Evolutionary conservation across 2,113 vertebrate species (phyloP).

Genomic region (Eudorcas thomsonii): DNA sequence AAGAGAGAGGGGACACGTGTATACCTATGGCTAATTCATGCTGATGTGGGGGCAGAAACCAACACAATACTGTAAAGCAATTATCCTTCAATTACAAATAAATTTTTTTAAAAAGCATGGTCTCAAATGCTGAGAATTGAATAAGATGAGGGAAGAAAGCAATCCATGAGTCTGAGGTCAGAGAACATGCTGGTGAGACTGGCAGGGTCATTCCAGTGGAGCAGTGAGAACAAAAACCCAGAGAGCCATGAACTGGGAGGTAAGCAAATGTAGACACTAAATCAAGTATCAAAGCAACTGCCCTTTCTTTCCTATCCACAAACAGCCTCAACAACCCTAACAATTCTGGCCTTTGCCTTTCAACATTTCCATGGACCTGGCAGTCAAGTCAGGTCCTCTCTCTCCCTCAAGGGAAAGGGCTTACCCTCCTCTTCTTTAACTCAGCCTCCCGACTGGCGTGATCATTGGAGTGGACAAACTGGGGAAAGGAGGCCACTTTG

Average conservation of each 20-base stretch:
- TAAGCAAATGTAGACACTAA: not conserved
- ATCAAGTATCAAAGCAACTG: not conserved
- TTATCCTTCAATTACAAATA: not conserved
- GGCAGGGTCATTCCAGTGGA: not conserved
- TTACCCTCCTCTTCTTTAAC: constrained; percentile 73
- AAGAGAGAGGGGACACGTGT: not conserved
- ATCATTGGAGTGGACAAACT: constrained; percentile 45
- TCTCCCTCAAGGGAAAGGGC: not conserved
- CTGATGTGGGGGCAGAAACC: not conserved
- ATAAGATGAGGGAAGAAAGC: not conserved
- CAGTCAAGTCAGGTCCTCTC: not conserved
- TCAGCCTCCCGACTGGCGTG: constrained; percentile 35
- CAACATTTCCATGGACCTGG: not conserved
- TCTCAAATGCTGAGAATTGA: not conserved
- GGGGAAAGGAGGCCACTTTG: not conserved
- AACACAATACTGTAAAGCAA: not conserved
- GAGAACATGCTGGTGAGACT: not conserved
- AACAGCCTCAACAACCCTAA: not conserved
- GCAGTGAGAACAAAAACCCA: not conserved
- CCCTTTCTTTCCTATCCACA: not conserved
- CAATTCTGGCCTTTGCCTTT: not conserved
- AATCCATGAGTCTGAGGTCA: not conserved
- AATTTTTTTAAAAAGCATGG: not conserved
- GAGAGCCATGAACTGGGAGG: not conserved
- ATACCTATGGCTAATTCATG: not conserved